Conservation (phyloP, 1,140 invertebrate genomes). For the Apis mellifera region Amel_HAv3.1 CM009937.2:9069501-9070000, state of each 20-base stretch:
- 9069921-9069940: conserved; percentile 10
- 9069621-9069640: too few relatives aligned
- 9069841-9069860: background rate
- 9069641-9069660: too few relatives aligned
- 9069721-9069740: background rate
- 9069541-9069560: too few relatives aligned
- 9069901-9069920: background rate
- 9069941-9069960: background rate
- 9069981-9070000: background rate
- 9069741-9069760: background rate
- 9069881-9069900: background rate
- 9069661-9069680: too few relatives aligned
- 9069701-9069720: background rate
- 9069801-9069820: background rate
- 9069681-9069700: background rate
- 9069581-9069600: too few relatives aligned
- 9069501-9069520: too few relatives aligned
- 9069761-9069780: background rate
- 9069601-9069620: too few relatives aligned
- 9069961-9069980: background rate
- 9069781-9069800: background rate
- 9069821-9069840: background rate
- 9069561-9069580: too few relatives aligned
- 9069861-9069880: background rate
- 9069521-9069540: too few relatives aligned